Base-by-base conservation (phyloP, 2,113 vertebrate genomes). In the Herpetotheres cachinnans region DNA sequence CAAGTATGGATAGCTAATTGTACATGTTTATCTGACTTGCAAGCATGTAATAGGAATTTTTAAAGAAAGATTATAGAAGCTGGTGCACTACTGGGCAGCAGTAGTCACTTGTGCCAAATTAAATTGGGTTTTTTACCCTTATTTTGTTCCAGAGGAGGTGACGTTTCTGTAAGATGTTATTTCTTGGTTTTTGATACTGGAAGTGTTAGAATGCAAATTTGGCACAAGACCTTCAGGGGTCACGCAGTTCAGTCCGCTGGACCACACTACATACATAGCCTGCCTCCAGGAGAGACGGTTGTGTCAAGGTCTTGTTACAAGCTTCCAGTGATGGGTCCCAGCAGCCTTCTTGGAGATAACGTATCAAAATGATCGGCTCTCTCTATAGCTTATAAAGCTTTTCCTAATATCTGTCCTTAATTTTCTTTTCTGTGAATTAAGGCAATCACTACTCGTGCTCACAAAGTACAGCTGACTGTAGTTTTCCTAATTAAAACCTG, bases 161-260 rank as follows among this genome's bases (percentile, higher is more conserved):
- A 26, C 0, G 0, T 44, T 89, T 40, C 73, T 71, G 0, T 20
- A 11, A n/a, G 17, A 32, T 16, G 7, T 25, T 36, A 24, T 70
- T 91, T 66, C 29, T 59, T 47, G 40, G 1, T 0, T 10, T 47
- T 86, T 79, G 71, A 52, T 19, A 6, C 24, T 27, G 7, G 6
- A 74, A 70, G 2, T 25, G 10, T 32, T 19, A 21, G 27, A 63
- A 38, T 54, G 49, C 44, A 71, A 72, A 61, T 32, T 16, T 56
- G 40, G 7, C 24, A 17, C 22, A 21, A 4, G 19, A 40, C 54
- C 27, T 63, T 12, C 15, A 12, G 27, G 55, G 7, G 27, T 81
- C 47, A 12, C 1, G 2, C 8, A 46, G 30, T 52, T 86, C 62
- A 77, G 44, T 21, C 29, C 5, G 0, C 42, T 46, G 82, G n/a